Evolutionary conservation across 2,113 vertebrate genomes (phyloP), one percentile per base, ranked within the genome.

Genomic region (Heloderma charlesbogerti): DNA sequence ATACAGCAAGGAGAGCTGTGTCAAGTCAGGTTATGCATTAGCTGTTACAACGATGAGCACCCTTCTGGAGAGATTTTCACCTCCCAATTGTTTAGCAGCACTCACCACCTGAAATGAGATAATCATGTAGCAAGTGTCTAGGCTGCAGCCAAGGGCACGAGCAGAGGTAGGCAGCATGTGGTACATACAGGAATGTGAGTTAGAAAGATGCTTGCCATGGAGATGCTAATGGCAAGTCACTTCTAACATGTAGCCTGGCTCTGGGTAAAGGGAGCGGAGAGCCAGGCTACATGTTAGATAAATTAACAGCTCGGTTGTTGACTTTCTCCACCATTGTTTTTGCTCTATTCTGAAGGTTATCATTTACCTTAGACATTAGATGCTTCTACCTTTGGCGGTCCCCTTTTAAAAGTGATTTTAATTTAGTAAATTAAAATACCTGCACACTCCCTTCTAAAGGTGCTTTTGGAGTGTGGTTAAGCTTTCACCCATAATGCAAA

Each of bases 401-500:
- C 66, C 63, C 75, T 27, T 71, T 82, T n/a, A 43, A 63, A 69
- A 31, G 8, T 72, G 8, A 29, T 48, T 91, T 88, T 66, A 48
- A 80, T 90, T 79, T 80, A 25, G 31, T 80, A 79, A 40, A 13
- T 80, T 88, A 27, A 88, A 60, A 84, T 10, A 27, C 25, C n/a
- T 15, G 1, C 13, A 81, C 12, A 87, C 34, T 34, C 90, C 80
- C 80, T 79, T 25, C 57, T 3, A 87, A 74, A 91, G 82, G 48
- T 43, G 71, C 88, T 25, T 74, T 85, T 88, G 16, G 25, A 90
- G 90, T 29, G 3, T 74, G 83, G 75, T 63, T 77, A 74, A 86
- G 66, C 8, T 69, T 85, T 86, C 83, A 78, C 79, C 22, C 90
- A 87, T 83, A 88, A 92, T 89, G 69, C 92, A 96, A 95, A 6